Evolutionary conservation across 2,888 invertebrate species (phyloP), one percentile per base, ranked within the genome.

Genomic region (Ophion ventricosus): DNA sequence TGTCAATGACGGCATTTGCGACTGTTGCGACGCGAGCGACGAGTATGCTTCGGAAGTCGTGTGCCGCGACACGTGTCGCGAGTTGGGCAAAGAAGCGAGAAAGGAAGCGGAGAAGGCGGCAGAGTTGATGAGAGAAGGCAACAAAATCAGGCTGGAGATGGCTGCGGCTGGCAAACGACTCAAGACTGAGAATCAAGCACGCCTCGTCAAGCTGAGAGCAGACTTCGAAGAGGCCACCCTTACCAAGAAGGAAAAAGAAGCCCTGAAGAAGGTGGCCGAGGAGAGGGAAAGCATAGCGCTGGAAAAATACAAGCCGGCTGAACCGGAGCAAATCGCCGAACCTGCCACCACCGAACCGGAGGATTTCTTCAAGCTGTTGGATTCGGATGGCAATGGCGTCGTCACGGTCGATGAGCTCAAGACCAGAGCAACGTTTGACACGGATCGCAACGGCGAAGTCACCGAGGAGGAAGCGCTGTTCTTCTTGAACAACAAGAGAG

Each of bases 1-100:
- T 90, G 98, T 99, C 1, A 98, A 99, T 93, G 99, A 99, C 93
- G 97, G 98, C 29, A 95, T 99, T 77, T 99, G 99, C 94, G 99
- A 98, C 92, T 98, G 98, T 90, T 98, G 98, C 93, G 98, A 98
- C 94, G 97, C 96, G 8, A 96, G 96, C 85, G 98, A 98, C 92
- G 98, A 98, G 91, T 97, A 98, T 90, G 94, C 94, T 0, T 93
- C 93, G 7, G 94, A 94, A 0, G 23, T 35, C 5, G 92, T 94
- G 5, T 99, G 98, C 92, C 87, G 94, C 0, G 97, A 98, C 92
- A 97, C 95, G 80, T 99, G 99, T 91, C 94, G 95, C 82, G 97
- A 98, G 91, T 93, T 98, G 76, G 97, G 97, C 0, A 94, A 95
- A 87, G 96, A 96, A 87, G 98, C 97, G 0, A 94, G 96, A 86